Percentiles rank a stretch among this genome's conserved stretches.
phyloP scores from a whole-genome alignment of 1,140 invertebrate species.

The Lordiphosa clarofinis region DNA sequence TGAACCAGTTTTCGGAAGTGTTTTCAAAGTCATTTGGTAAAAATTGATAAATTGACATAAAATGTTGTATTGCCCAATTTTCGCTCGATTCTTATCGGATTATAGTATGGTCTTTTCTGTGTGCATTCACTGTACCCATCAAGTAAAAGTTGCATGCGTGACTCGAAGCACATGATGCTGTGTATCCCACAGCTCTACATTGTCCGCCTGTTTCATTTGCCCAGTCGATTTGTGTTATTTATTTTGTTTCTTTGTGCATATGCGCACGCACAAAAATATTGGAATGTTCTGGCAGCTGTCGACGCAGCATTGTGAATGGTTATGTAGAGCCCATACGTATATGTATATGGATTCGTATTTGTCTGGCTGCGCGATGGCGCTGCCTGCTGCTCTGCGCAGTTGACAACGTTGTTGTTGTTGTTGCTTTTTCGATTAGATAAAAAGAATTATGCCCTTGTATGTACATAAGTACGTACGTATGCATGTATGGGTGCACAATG shows the following conservation, averaged over 20 bases:
- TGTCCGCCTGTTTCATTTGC: constrained; percentile 21
- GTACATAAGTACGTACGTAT: constrained; percentile 4
- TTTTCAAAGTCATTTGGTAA: too few relatives aligned
- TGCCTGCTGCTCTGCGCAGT: constrained; percentile 37
- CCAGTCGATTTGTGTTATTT: constrained; percentile 18
- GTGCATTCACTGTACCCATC: constrained; percentile 1
- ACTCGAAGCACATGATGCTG: constrained; percentile 47
- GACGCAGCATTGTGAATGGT: constrained; percentile 61
- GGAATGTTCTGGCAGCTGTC: constrained; percentile 61
- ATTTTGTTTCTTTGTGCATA: constrained; percentile 26
- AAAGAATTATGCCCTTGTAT: constrained; percentile 30
- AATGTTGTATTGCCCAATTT: too few relatives aligned
- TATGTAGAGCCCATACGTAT: constrained; percentile 26
- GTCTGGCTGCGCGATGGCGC: constrained; percentile 26
- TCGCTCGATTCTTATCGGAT: too few relatives aligned
- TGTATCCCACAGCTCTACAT: constrained; percentile 7
- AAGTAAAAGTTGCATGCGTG: constrained; percentile 36
- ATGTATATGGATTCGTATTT: constrained; percentile 1
- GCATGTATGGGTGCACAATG: background rate
- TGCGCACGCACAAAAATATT: constrained; percentile 40
- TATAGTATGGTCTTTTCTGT: background rate
- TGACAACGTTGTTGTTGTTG: constrained; percentile 21
- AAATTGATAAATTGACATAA: too few relatives aligned
- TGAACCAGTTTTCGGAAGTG: too few relatives aligned
- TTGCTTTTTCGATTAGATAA: constrained; percentile 61